Base-by-base conservation (phyloP, 2,797 vertebrate species). In the Anas flavirostris region DNA sequence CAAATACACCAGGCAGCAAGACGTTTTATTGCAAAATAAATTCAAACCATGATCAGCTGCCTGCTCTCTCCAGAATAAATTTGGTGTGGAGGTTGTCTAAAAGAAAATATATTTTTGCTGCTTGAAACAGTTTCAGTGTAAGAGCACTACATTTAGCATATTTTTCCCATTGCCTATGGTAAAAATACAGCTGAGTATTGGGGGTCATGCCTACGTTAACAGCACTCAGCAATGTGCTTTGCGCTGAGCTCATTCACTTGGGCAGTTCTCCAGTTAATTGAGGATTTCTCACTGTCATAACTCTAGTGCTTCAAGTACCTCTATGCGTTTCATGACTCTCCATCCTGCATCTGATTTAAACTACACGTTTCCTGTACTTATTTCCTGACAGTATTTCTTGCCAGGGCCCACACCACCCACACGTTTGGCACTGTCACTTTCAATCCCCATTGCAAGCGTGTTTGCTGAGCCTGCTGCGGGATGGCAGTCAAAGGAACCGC, bases 391-490 rank as follows among this genome's bases (percentile, higher is more conserved):
- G 66, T 3, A 9, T 4, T 70, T 74, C 88, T 37, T 2, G 74
- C 66, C 4, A 46, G 72, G 44, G 41, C 31, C 63, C 3, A 1
- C 37, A 87, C 33, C 90, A 29, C 55, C 58, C 59, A 2, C 75
- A 28, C 29, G 39, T 48, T 2, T 46, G 86, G 86, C 84, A 11
- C n/a, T 29, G 78, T 50, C 91, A 28, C 0, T 1, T 33, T 2
- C 9, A 0, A 2, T 16, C 43, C 39, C n/a, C 0, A 15, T 3
- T 22, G n/a, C 50, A 9, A 41, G 18, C 31, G 4, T 2, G 0
- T 64, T 4, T 7, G 90, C 21, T 2, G 80, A 25, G n/a, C 73
- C 72, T 33, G 91, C 4, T 29, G 64, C 0, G 73, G 9, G 72
- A 2, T 3, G 17, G 84, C 84, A 77, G 91, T 3, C 0, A 3